Evolutionary conservation across 2,797 vertebrate genomes (phyloP), one percentile per base, ranked within the genome.

Genomic region (Leptatherina wallacei): DNA sequence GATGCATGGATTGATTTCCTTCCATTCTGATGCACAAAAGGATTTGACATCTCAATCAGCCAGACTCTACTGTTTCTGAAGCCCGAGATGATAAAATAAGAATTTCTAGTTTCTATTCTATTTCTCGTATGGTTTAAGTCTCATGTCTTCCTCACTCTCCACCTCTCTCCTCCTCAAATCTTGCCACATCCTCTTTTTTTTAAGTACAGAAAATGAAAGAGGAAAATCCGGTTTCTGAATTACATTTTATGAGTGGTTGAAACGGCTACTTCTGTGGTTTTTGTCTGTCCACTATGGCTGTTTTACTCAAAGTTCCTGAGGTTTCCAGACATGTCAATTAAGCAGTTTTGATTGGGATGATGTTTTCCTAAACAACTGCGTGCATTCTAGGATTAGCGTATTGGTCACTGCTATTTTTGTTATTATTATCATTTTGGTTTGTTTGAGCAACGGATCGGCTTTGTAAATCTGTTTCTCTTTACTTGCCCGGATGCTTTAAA

Each of bases 161-260:
- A 71, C 70, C 72, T 88, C 77, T 83, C 81, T 90, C 79, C 82
- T 89, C 88, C 89, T 91, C 82, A 90, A 89, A 67, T 78, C 69
- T 74, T 22, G 81, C 90, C 92, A 94, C 92, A 94, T 94, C 90
- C 92, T 94, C 73, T 74, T 74, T 63, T 60, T 14, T 80, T 82
- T 24, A 22, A 74, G 71, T 61, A 75, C 74, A 83, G 87, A 90
- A 92, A 89, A 89, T 83, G 85, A 92, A 93, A 92, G 85, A 86
- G 82, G 83, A 91, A 91, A 90, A 93, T 92, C 91, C 88, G 80
- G 89, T 93, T 92, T 92, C 87, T 83, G 87, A 91, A 89, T 93
- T 80, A 85, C 88, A 87, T 90, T 94, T 94, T 92, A 93, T 84
- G 90, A 89, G 91, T 55, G 88, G 87, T 92, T 91, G 74, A 90